phyloP scores from a whole-genome alignment of 2,888 invertebrate genomes.

The Drosophila emarginata region DNA sequence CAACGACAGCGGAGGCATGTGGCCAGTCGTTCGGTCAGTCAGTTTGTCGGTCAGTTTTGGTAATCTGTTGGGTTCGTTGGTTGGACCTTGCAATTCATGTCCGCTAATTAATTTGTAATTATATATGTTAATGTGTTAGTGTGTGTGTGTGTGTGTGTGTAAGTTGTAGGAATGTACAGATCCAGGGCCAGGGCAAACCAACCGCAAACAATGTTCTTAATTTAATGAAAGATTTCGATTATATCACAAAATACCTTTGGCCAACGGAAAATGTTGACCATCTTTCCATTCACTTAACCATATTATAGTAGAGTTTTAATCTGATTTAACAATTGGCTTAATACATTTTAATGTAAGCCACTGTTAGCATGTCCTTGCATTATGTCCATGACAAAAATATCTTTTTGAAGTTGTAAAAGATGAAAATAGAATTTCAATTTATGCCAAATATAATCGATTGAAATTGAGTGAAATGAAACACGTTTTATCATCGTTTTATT shows the following conservation, averaged over 20 bases:
- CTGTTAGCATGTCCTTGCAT: too few species aligned
- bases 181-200: constrained; percentile 26
- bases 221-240: constrained; percentile 76
- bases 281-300: neutral
- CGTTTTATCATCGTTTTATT: neutral
- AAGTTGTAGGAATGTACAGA: constrained; percentile 11
- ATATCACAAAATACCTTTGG: constrained; percentile 54
- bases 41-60: constrained; percentile 20
- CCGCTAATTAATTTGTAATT: constrained; percentile 75
- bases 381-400: too few species aligned
- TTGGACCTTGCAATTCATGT: constrained; percentile 69
- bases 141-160: constrained; percentile 22
- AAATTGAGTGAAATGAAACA: neutral
- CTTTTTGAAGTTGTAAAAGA: too few species aligned
- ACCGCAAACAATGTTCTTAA: constrained; percentile 68
- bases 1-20: constrained; percentile 23
- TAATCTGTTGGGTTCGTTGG: constrained; percentile 37
- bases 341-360: too few species aligned
- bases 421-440: too few species aligned
- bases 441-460: too few species aligned
- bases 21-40: constrained; percentile 43
- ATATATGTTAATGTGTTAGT: constrained; percentile 67
- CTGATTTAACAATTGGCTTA: neutral
- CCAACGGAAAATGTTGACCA: neutral
- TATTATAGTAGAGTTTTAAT: neutral